Evolutionary conservation across 2,888 invertebrate genomes (phyloP).

Genomic region (Noctua janthina): DNA sequence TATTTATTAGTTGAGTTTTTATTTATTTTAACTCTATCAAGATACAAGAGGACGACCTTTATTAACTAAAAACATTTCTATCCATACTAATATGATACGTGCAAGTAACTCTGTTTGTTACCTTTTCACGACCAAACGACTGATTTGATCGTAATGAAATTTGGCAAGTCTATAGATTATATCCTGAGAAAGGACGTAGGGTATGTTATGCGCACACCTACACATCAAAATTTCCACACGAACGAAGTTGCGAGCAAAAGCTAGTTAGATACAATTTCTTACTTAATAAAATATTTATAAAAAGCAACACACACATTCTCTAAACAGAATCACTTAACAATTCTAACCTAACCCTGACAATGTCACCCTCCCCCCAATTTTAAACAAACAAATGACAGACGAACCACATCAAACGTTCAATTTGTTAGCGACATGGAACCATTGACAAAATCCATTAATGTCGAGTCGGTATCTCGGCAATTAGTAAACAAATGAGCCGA

Average conservation of each 20-base stretch:
- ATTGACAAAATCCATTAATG: constrained; percentile 90
- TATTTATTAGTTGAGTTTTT: constrained; percentile 18
- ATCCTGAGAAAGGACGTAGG: too few species aligned
- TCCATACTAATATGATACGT: too few species aligned
- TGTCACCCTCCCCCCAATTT: constrained; percentile 52
- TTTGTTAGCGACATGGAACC: constrained; percentile 72
- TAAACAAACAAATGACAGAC: constrained; percentile 50
- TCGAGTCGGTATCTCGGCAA: constrained; percentile 81
- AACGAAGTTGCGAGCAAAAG: too few species aligned
- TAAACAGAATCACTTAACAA: constrained; percentile 36
- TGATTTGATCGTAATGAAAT: too few species aligned
- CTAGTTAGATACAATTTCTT: too few species aligned
- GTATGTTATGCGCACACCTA: too few species aligned
- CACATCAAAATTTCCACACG: too few species aligned
- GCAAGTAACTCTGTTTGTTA: too few species aligned
- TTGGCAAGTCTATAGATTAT: too few species aligned
- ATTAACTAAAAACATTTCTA: neutral
- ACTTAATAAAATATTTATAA: neutral
- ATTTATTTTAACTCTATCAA: neutral
- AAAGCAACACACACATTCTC: neutral
- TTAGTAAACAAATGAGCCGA: constrained; percentile 89
- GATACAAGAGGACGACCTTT: neutral
- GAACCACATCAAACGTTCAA: constrained; percentile 84
- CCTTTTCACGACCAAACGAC: too few species aligned
- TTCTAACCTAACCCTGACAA: constrained; percentile 15